A percentile compares a stretch with the other conserved stretches of the same genome.
Evolutionary conservation across 1,140 invertebrate species (phyloP).

Genomic region (Drosophila littoralis): DNA sequence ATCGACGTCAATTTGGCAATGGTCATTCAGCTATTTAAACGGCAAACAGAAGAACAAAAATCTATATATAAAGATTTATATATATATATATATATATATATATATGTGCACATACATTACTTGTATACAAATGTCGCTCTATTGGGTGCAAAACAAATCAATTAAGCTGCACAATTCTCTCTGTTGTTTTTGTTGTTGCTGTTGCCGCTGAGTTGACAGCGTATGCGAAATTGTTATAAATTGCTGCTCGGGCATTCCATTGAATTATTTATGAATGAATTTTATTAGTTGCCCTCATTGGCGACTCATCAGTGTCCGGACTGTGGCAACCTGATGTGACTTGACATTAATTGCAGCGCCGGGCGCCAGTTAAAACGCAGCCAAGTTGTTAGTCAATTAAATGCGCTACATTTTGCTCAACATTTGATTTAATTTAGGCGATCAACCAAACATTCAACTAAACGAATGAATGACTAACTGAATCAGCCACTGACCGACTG

Average conservation of each 20-base stretch:
- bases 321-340: conserved; percentile 64
- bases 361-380: conserved; percentile 29
- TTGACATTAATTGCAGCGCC: conserved; percentile 56
- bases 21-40: conserved; percentile 55
- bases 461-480: conserved; percentile 3
- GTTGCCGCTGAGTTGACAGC: conserved; percentile 44
- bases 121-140: conserved; percentile 43
- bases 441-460: conserved; percentile 20
- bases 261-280: conserved; percentile 83
- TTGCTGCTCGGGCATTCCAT: conserved; percentile 60
- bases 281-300: conserved; percentile 82
- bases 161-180: conserved; percentile 61
- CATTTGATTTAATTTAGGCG: conserved; percentile 69
- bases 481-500: conserved; percentile 18
- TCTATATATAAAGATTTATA: neutral
- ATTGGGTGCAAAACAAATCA: conserved; percentile 78
- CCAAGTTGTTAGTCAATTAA: conserved; percentile 70
- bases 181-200: conserved; percentile 21
- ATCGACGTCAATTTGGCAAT: conserved; percentile 73
- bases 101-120: conserved; percentile 16
- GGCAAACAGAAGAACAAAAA: conserved; percentile 22
- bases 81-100: conserved; percentile 14
- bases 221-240: conserved; percentile 81
- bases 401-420: conserved; percentile 72
- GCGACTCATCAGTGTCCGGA: conserved; percentile 76